These are phyloP conservation scores for Epizoanthus stellaris DNA, from an alignment of 92 coral and sea anemone genomes.

Conservation along the genomic window DNA sequence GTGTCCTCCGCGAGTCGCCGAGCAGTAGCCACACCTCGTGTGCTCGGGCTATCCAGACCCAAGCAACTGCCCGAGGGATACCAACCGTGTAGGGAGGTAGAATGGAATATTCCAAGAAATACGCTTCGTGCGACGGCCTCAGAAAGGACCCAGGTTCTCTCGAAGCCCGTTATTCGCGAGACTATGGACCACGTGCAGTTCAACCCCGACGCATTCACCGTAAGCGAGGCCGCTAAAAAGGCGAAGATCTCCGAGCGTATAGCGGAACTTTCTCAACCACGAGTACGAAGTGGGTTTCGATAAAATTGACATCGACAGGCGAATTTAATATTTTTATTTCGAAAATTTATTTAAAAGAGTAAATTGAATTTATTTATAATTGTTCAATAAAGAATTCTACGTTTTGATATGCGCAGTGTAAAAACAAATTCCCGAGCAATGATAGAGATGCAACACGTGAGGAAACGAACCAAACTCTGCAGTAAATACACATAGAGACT, in stretches of 20 bases:
- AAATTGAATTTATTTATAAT: neutral
- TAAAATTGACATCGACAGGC: neutral
- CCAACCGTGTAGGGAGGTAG: constrained; percentile 70
- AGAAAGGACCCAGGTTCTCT: constrained; percentile 78
- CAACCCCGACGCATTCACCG: constrained; percentile 93
- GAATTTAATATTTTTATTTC: constrained; percentile 10
- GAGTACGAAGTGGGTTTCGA: constrained; percentile 53
- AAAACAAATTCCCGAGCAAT: neutral
- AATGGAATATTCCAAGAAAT: constrained; percentile 71
- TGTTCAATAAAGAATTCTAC: neutral
- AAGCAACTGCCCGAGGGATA: constrained; percentile 88
- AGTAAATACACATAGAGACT: too few species aligned
- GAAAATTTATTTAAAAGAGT: constrained; percentile 22
- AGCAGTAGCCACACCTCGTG: constrained; percentile 85
- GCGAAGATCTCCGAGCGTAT: constrained; percentile 83
- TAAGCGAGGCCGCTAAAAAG: constrained; percentile 82
- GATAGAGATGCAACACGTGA: too few species aligned
- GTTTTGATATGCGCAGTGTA: neutral
- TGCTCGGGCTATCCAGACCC: constrained; percentile 83
- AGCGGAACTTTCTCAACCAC: constrained; percentile 86
- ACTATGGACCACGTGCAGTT: constrained; percentile 93
- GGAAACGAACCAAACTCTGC: too few species aligned
- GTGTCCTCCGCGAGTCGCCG: constrained; percentile 83
- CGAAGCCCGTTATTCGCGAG: constrained; percentile 85
- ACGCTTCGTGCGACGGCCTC: constrained; percentile 88